Base-by-base conservation (phyloP, 35 echinoderm and acorn worm genomes). In the Nesometra sesokonis region DNA sequence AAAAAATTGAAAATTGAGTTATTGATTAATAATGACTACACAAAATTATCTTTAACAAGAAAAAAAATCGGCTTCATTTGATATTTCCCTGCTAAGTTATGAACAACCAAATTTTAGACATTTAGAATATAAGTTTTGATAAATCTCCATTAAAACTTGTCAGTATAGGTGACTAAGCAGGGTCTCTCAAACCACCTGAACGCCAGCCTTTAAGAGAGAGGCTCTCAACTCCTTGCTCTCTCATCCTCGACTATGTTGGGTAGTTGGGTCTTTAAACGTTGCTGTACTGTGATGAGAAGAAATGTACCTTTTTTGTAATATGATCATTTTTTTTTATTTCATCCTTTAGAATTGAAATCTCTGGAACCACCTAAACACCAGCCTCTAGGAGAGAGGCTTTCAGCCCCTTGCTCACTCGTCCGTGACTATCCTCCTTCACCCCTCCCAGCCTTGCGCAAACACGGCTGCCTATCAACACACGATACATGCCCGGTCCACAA, bases 171-270 rank as follows among this genome's bases (percentile, higher is more conserved):
- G n/a, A n/a, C n/a, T n/a, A n/a, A n/a, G n/a, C n/a, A n/a, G n/a
- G n/a, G n/a, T 67, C 52, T 67, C 52, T 67, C 2, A 1, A 19
- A 17, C 52, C 52, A 13, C 52, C 52, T 9, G 23, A 67, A 17
- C 96, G 94, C 88, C 92, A 89, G 9, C 96, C 96, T 34, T 77
- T 99, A 30, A 86, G 80, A 17, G 93, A 94, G 79, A 93, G 96
- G 46, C 83, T 99, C 27, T 99, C 96, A 23, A 93, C 96, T 27
- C 92, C 87, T 30, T 89, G 77, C 79, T 85, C 91, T 11, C 79
- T 47, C 29, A 21, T 13, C 19, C 80, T 29, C 35, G 31, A 83
- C 86, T 43, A 87, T 37, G n/a, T n/a, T n/a, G n/a, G n/a, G n/a
- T n/a, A n/a, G n/a, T n/a, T n/a, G n/a, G n/a, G n/a, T n/a, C n/a